Evolutionary conservation across 1,140 invertebrate genomes (phyloP).

Genomic region (Zaprionus africanus): DNA sequence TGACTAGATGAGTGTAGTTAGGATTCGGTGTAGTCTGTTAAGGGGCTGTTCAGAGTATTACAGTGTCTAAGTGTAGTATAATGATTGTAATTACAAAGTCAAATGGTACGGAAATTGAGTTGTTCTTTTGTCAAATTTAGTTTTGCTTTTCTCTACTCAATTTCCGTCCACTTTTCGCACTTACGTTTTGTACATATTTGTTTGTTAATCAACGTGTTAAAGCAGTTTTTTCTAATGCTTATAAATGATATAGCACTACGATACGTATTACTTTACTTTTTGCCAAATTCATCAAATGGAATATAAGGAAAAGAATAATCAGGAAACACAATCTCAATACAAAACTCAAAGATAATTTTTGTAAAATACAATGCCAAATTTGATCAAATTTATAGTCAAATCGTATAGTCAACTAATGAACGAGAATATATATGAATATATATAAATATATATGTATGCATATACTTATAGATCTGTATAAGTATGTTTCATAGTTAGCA

Average conservation of each 20-base stretch:
- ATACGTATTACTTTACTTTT: slow-evolving; percentile 34
- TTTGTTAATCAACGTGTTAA: slow-evolving; percentile 19
- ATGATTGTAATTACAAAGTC: slow-evolving; percentile 2
- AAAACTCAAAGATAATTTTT: slow-evolving; percentile 30
- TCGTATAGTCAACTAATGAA: slow-evolving; percentile 46
- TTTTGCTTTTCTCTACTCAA: slow-evolving; percentile 33
- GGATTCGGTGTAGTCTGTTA: slow-evolving; percentile 7
- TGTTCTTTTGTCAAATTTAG: background rate
- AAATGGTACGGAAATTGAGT: slow-evolving; percentile 3
- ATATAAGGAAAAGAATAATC: slow-evolving; percentile 1
- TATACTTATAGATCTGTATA: slow-evolving; percentile 27
- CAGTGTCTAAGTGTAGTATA: slow-evolving; percentile 8
- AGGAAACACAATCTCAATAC: slow-evolving; percentile 32
- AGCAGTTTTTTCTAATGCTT: slow-evolving; percentile 23
- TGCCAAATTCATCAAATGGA: slow-evolving; percentile 31
- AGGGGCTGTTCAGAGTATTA: slow-evolving; percentile 7
- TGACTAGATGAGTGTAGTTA: slow-evolving; percentile 3
- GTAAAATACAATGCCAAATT: slow-evolving; percentile 33
- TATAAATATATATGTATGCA: slow-evolving; percentile 36
- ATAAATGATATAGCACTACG: slow-evolving; percentile 29
- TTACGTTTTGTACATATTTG: slow-evolving; percentile 1
- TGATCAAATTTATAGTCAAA: slow-evolving; percentile 24
- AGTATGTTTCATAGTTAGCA: slow-evolving; percentile 26
- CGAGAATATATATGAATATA: slow-evolving; percentile 39
- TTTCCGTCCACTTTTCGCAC: slow-evolving; percentile 39